Evolutionary conservation across 2,113 vertebrate species (phyloP).

Genomic region (Equus quagga): DNA sequence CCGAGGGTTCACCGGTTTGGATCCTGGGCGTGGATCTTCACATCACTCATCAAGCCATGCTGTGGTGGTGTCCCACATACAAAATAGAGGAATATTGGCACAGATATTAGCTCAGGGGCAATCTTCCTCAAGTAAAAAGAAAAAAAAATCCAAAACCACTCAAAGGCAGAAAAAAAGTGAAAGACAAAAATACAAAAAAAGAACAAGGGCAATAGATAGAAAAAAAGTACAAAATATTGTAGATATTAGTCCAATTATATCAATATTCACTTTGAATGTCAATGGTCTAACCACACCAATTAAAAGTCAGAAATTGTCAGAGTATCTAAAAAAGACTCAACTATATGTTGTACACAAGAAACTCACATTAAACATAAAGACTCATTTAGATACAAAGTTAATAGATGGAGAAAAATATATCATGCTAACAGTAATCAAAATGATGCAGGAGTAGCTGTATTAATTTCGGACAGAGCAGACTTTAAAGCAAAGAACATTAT

Average conservation of each 20-base stretch:
- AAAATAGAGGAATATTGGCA: no score
- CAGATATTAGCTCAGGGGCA: no score
- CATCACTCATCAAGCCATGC: no score
- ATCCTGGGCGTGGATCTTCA: no score
- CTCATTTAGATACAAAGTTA: neutral
- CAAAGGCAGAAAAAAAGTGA: neutral
- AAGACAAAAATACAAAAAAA: neutral
- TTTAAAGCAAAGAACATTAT: neutral
- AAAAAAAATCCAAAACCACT: neutral
- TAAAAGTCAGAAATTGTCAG: neutral
- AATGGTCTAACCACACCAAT: neutral
- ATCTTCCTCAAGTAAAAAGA: no score
- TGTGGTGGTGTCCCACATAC: no score
- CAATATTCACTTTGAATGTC: neutral
- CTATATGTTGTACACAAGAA: neutral
- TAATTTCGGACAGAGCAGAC: neutral
- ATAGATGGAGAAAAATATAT: neutral
- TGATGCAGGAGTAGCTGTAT: neutral
- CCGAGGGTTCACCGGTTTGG: no score
- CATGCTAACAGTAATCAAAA: neutral
- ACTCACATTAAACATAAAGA: neutral
- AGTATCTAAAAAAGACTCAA: neutral
- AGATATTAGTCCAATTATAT: neutral
- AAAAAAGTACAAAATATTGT: neutral
- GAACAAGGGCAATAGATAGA: neutral